phyloP scores from a whole-genome alignment of 2,797 vertebrate genomes.

The Macropus fuliginosus region DNA sequence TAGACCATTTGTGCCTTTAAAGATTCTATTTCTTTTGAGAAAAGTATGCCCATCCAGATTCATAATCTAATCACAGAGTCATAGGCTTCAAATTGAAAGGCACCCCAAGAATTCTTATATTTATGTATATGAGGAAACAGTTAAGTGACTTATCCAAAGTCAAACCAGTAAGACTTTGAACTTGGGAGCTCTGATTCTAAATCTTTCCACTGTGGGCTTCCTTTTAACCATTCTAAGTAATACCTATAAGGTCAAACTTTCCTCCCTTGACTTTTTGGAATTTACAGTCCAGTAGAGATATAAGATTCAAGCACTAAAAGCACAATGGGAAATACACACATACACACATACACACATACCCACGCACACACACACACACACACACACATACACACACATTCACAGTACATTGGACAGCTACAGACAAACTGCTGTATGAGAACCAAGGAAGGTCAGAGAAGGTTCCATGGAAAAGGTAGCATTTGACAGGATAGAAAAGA shows the following conservation, averaged over 20 bases:
- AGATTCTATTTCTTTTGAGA: not conserved
- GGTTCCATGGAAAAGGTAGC: not conserved
- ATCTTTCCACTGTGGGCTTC: not conserved
- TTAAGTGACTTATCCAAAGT: not conserved
- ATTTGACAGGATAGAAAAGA: not conserved
- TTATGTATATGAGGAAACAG: not conserved
- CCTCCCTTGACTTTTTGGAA: not conserved
- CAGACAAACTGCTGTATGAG: not conserved
- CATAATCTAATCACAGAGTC: not conserved
- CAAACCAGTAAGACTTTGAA: too few species aligned
- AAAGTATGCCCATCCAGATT: not conserved
- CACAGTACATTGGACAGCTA: not conserved
- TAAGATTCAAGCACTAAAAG: not conserved
- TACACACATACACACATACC: too few species aligned
- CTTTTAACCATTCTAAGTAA: not conserved
- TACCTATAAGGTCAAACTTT: not conserved
- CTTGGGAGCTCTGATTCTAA: not conserved
- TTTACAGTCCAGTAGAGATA: not conserved
- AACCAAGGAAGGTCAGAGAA: not conserved
- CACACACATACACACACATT: too few species aligned
- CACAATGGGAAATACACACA: not conserved
- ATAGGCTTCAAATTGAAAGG: not conserved
- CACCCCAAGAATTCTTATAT: not conserved
- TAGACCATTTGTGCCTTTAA: not conserved
- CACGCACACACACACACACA: too few species aligned